phyloP scores from a whole-genome alignment of 2,888 invertebrate genomes.

The Copidosoma aretas region DNA sequence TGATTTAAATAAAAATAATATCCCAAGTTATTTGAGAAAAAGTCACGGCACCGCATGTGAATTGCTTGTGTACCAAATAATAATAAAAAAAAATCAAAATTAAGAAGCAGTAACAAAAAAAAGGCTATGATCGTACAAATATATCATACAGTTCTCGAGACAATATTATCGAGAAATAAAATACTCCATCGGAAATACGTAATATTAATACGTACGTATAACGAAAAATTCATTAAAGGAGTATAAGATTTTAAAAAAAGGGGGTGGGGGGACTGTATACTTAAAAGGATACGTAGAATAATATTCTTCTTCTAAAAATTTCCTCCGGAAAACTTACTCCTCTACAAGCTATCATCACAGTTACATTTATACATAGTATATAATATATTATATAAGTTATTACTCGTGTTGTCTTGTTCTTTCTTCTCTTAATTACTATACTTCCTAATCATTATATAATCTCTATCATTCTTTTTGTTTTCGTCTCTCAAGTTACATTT shows the following conservation, averaged over 20 bases:
- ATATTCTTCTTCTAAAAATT: conserved; percentile 26
- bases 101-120: conserved; percentile 31
- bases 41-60: conserved; percentile 5
- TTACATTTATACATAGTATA: conserved; percentile 56
- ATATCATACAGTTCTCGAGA: not conserved
- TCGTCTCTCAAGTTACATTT: not conserved
- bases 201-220: conserved; percentile 16
- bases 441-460: conserved; percentile 38
- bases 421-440: conserved; percentile 26
- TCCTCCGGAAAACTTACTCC: conserved; percentile 51
- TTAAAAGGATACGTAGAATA: conserved; percentile 20
- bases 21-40: conserved; percentile 14
- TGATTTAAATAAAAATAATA: conserved; percentile 27
- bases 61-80: conserved; percentile 33
- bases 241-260: conserved; percentile 4
- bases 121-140: conserved; percentile 14
- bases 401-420: conserved; percentile 47
- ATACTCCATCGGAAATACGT: conserved; percentile 26
- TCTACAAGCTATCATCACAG: conserved; percentile 62
- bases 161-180: conserved; percentile 34
- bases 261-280: too few relatives aligned
- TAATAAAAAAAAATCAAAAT: conserved; percentile 5
- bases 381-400: conserved; percentile 55
- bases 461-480: conserved; percentile 18
- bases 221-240: too few relatives aligned